Evolutionary conservation across 1,140 invertebrate species (phyloP).

Genomic region (Zaprionus camerounensis): DNA sequence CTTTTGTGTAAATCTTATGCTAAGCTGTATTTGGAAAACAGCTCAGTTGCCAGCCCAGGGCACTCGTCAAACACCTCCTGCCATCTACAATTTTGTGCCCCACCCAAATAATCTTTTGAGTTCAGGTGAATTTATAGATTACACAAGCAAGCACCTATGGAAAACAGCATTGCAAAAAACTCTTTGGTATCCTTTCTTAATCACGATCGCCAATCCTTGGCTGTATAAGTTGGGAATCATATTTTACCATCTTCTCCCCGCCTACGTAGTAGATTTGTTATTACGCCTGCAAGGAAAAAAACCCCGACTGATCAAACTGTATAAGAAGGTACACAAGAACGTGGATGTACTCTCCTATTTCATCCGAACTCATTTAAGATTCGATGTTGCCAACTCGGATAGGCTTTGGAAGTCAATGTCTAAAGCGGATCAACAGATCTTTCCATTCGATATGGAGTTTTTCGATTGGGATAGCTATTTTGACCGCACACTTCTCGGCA

Average conservation of each 20-base stretch:
- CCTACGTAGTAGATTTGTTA: constrained; percentile 85
- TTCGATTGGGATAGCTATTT: constrained; percentile 88
- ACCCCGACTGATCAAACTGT: constrained; percentile 86
- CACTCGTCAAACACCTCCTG: constrained; percentile 58
- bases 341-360: constrained; percentile 88
- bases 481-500: constrained; percentile 86
- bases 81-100: constrained; percentile 89
- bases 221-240: constrained; percentile 84
- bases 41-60: constrained; percentile 84
- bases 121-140: constrained; percentile 85
- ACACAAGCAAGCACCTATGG: constrained; percentile 49
- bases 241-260: constrained; percentile 87
- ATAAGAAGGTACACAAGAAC: constrained; percentile 89
- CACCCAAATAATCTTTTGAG: constrained; percentile 86
- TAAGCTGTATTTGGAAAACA: constrained; percentile 89
- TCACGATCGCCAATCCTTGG: constrained; percentile 70
- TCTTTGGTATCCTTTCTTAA: constrained; percentile 85
- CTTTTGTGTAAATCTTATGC: constrained; percentile 89
- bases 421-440: constrained; percentile 86
- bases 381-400: constrained; percentile 87
- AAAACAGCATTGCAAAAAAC: constrained; percentile 71
- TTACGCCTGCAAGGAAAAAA: constrained; percentile 83
- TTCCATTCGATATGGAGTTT: constrained; percentile 88
- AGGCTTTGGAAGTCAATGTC: constrained; percentile 86
- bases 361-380: constrained; percentile 87